These are phyloP conservation scores for Rhagophthalmus giganteus DNA, from an alignment of 2,888 invertebrate species.

Conservation along the genomic window DNA sequence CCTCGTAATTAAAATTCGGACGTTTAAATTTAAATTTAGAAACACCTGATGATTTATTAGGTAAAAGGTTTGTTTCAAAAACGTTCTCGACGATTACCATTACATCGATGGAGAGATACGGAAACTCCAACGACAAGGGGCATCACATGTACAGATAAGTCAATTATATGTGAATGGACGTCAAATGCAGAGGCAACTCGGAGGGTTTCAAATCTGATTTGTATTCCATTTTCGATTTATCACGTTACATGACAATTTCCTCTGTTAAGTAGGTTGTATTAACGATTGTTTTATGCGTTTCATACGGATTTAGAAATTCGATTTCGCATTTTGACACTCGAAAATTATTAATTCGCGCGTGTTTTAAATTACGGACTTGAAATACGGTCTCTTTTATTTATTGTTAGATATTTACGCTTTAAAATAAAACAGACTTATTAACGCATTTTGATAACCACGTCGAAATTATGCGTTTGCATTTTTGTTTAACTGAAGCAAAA, in stretches of 20 bases:
- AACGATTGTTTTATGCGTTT: conserved; percentile 23
- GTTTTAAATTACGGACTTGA: no score
- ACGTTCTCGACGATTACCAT: conserved; percentile 19
- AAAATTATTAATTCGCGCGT: no score
- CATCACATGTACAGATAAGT: conserved; percentile 32
- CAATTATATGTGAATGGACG: conserved; percentile 32
- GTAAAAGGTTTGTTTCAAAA: conserved; percentile 17
- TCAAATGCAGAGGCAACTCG: conserved; percentile 30
- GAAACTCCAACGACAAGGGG: conserved; percentile 22
- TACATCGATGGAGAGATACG: conserved; percentile 19
- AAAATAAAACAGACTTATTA: no score
- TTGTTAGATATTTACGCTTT: no score
- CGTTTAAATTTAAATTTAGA: neutral
- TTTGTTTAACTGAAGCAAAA: no score
- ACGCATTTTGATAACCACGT: no score
- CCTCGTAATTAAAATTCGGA: neutral
- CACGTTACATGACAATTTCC: conserved; percentile 32
- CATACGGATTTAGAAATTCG: conserved; percentile 2
- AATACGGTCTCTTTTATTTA: no score
- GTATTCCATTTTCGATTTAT: conserved; percentile 32
- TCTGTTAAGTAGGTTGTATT: conserved; percentile 26
- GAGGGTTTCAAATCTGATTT: conserved; percentile 31
- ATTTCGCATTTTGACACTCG: conserved; percentile 1
- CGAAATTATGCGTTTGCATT: no score
- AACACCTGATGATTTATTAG: conserved; percentile 4